These are phyloP conservation scores for Sminthopsis crassicaudata DNA, from an alignment of 2,113 vertebrate genomes.

Conservation along the genomic window DNA sequence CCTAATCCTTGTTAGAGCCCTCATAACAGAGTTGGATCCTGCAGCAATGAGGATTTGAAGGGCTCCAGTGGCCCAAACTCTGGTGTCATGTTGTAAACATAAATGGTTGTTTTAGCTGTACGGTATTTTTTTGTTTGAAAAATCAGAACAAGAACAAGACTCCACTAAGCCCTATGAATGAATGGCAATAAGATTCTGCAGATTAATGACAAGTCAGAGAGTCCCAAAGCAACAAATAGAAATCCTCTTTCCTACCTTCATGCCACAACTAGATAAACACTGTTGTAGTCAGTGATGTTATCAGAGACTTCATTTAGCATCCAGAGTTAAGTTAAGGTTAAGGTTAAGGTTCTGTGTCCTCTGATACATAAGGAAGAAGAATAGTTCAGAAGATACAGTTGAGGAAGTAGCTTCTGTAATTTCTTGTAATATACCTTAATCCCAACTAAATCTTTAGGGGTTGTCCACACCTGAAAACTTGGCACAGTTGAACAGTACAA, in stretches of 20 bases:
- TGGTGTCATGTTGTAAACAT: slow-evolving; percentile 64
- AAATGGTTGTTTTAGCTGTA: slow-evolving; percentile 64
- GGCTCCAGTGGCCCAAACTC: slow-evolving; percentile 44
- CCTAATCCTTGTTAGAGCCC: slow-evolving; percentile 33
- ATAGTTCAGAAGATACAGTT: not conserved
- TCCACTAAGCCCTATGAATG: not conserved
- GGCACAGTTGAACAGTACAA: not conserved
- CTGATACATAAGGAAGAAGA: not conserved
- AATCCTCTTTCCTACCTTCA: slow-evolving; percentile 14
- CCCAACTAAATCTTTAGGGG: not conserved
- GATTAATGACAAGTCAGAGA: slow-evolving; percentile 3
- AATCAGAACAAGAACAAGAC: slow-evolving; percentile 49
- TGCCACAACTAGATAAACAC: not conserved
- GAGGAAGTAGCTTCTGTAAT: not conserved
- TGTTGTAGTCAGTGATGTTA: not conserved
- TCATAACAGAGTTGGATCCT: slow-evolving; percentile 57
- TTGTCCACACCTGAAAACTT: not conserved
- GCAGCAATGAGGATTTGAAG: slow-evolving; percentile 28
- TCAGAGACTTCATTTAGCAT: slow-evolving; percentile 27
- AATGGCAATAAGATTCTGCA: not conserved
- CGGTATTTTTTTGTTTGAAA: slow-evolving; percentile 36
- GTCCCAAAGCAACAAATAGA: slow-evolving; percentile 31
- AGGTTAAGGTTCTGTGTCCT: not conserved
- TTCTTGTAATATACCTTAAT: not conserved
- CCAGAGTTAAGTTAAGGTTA: not conserved